Percentiles rank a stretch among this genome's conserved stretches.
These are phyloP conservation scores for Momotus momota DNA, from an alignment of 2,797 vertebrate species.

Conservation along the genomic window DNA sequence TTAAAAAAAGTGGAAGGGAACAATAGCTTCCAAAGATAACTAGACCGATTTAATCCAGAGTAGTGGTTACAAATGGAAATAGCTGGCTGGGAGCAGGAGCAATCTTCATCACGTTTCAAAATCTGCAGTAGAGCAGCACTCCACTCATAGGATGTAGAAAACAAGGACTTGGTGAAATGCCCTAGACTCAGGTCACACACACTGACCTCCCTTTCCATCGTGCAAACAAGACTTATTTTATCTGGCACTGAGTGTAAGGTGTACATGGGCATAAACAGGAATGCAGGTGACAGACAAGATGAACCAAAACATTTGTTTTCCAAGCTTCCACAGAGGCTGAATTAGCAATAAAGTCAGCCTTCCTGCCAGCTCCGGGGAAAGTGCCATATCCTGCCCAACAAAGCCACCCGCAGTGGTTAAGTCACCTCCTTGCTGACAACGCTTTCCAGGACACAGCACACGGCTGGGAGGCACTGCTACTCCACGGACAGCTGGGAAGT, in stretches of 20 bases:
- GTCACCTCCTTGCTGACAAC: background rate
- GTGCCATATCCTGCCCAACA: background rate
- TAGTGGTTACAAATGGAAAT: conserved; percentile 29
- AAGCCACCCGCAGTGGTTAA: background rate
- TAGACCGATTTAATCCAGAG: conserved; percentile 34
- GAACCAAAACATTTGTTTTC: background rate
- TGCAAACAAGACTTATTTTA: background rate
- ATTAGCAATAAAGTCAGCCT: background rate
- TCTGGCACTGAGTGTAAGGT: rapidly evolving
- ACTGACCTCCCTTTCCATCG: background rate
- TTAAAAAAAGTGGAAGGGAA: background rate
- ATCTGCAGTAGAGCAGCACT: background rate
- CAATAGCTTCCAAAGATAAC: conserved; percentile 49
- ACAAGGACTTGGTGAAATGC: background rate
- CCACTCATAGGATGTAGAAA: background rate
- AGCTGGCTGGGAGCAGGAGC: conserved; percentile 27
- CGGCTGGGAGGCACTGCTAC: background rate
- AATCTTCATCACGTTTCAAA: background rate
- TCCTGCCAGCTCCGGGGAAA: background rate
- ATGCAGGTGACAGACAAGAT: background rate
- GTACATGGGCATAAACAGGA: background rate
- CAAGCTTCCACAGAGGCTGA: background rate
- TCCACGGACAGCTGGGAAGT: background rate
- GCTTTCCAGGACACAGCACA: background rate
- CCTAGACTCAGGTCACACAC: background rate